These are phyloP conservation scores for Pteropus rufus DNA, from an alignment of 2,797 vertebrate genomes.

Conservation along the genomic window DNA sequence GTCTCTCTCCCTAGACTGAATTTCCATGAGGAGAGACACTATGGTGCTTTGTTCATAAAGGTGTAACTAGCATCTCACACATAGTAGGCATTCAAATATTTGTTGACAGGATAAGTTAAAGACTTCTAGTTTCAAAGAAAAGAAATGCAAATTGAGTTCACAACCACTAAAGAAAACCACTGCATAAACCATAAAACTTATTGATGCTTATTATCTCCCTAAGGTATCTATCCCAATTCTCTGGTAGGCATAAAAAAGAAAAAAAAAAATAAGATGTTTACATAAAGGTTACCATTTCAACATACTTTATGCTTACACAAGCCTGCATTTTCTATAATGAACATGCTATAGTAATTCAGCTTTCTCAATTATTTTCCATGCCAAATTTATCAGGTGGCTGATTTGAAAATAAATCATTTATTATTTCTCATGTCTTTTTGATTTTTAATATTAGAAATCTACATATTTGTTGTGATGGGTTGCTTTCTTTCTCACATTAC, in stretches of 20 bases:
- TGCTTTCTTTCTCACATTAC: not conserved
- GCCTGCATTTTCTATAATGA: not conserved
- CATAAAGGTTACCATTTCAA: not conserved
- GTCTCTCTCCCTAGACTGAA: not conserved
- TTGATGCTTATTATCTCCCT: not conserved
- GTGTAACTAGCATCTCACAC: not conserved
- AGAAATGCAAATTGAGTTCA: not conserved
- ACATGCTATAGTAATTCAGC: not conserved
- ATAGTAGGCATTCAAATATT: not conserved
- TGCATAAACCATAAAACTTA: not conserved
- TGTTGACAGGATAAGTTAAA: not conserved
- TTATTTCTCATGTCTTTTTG: not conserved
- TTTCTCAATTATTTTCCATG: not conserved
- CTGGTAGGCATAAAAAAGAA: not conserved
- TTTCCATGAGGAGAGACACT: not conserved
- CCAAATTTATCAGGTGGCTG: not conserved
- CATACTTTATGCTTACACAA: not conserved
- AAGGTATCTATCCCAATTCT: not conserved
- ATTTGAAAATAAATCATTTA: conserved; percentile 14
- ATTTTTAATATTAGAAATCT: conserved; percentile 31
- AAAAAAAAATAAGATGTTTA: not conserved
- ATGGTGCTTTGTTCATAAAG: not conserved
- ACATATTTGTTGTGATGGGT: not conserved
- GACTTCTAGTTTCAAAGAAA: not conserved
- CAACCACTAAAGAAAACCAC: not conserved